These are phyloP conservation scores for Miichthys miiuy DNA, from an alignment of 2,797 vertebrate species.

Conservation along the genomic window DNA sequence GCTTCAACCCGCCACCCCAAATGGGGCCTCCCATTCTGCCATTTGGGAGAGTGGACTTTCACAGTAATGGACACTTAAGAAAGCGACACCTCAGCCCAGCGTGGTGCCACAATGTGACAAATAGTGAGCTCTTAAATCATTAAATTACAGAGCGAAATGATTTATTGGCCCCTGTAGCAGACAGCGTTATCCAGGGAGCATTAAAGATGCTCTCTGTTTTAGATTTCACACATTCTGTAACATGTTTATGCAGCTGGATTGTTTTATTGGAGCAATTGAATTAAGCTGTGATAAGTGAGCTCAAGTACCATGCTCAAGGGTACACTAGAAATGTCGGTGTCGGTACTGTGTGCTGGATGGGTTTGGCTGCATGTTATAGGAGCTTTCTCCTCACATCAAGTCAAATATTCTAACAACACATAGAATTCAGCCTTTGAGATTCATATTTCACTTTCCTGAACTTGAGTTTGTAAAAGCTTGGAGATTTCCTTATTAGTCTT, in stretches of 20 bases:
- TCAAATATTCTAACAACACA: conserved; percentile 39
- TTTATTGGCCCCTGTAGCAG: conserved; percentile 80
- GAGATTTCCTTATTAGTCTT: conserved; percentile 45
- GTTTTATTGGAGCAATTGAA: conserved; percentile 86
- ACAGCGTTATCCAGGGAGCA: conserved; percentile 76
- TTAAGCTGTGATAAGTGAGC: conserved; percentile 84
- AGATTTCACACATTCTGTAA: conserved; percentile 86
- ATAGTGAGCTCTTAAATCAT: conserved; percentile 83
- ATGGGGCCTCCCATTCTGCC: conserved; percentile 82
- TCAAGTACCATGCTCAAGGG: conserved; percentile 75
- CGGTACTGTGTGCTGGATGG: conserved; percentile 46
- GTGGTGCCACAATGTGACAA: conserved; percentile 82
- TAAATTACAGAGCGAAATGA: conserved; percentile 79
- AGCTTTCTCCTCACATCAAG: conserved; percentile 35
- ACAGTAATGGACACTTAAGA: conserved; percentile 84
- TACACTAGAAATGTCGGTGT: conserved; percentile 74
- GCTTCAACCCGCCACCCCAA: conserved; percentile 73
- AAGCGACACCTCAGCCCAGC: conserved; percentile 82
- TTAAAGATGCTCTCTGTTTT: conserved; percentile 81
- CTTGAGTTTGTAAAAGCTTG: conserved; percentile 23
- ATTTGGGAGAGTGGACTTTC: conserved; percentile 86
- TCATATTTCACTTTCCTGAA: conserved; percentile 43
- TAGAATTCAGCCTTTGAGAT: conserved; percentile 28
- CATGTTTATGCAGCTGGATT: conserved; percentile 90
- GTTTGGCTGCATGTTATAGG: conserved; percentile 36